Base-by-base conservation (phyloP, 2,888 invertebrate genomes). In the Pammene aurita region DNA sequence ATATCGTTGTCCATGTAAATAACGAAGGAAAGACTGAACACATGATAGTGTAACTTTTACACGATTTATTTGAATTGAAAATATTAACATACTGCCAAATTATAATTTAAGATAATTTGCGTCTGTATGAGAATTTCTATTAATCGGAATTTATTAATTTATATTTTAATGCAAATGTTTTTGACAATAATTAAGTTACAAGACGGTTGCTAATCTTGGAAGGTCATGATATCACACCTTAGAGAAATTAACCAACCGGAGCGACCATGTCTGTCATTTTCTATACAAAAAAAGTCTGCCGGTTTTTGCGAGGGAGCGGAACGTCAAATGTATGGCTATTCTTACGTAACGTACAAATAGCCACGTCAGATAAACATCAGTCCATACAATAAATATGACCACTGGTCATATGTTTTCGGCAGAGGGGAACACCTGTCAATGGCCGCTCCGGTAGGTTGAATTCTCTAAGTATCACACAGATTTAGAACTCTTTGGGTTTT, bases 21-120 rank as follows among this genome's bases (percentile, higher is more conserved):
- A 88, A 85, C 79, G 82, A 85, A 88, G 83, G 88, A 85, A 92
- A 92, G 91, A 91, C 90, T 91, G 90, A 88, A 80, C 80, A 77
- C 75, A 64, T 68, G 73, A 75, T 76, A 77, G 77, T 79, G 78
- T 78, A 70, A 70, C 69, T 72, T 76, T 75, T 76, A 72, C 77
- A 76, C 76, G 74, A 73, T 72, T 65, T 60, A 60, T 65, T 65
- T 69, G 42, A 57, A 66, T 63, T 63, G 54, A 69, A 55, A 54
- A 16, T 42, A 60, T 41, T 58, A 42, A 61, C 54, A 60, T 60
- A 69, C 69, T 69, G 69, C 69, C 69, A 69, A 65, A 65, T 69
- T 69, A 69, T 69, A 60, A 69, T 69, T 69, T 69, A 65, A 65
- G 69, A 73, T 74, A 62, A 71, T 73, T 72, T 69, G 73, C 67